A percentile compares a stretch with the other conserved stretches of the same genome.
Conservation (phyloP, 2,797 vertebrate genomes). For the Botia kubotai region DNA sequence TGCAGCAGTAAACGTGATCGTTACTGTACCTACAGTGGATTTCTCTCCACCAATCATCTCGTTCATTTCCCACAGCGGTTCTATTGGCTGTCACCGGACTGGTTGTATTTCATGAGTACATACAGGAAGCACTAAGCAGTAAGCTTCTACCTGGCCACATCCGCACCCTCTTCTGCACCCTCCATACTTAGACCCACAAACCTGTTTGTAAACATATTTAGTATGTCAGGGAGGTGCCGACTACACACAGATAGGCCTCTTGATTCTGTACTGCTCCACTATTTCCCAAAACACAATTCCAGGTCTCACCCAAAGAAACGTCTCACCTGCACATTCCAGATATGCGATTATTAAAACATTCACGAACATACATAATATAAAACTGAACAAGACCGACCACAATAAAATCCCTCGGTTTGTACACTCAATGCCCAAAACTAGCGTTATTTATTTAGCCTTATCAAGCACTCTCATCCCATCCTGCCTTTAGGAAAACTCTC, state of each 20-base stretch:
- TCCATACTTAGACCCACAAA: too few relatives aligned
- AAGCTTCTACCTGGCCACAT: too few relatives aligned
- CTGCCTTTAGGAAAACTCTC: conserved; percentile 9
- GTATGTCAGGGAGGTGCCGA: background rate
- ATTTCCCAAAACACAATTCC: background rate
- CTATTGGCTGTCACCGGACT: background rate
- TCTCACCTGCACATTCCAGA: conserved; percentile 3
- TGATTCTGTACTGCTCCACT: background rate
- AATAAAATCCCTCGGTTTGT: conserved; percentile 5
- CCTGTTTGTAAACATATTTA: background rate
- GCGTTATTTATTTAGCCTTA: conserved; percentile 18
- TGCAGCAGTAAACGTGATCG: conserved; percentile 13
- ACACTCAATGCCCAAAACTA: background rate
- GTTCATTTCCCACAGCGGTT: background rate
- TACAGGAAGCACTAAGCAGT: too few relatives aligned
- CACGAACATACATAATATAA: background rate
- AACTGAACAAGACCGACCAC: background rate
- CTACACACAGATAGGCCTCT: background rate
- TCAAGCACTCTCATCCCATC: conserved; percentile 9
- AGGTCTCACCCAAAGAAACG: background rate
- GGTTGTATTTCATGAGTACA: background rate
- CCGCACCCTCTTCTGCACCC: too few relatives aligned
- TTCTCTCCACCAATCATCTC: background rate
- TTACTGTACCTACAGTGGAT: conserved; percentile 1
- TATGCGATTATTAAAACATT: conserved; percentile 22